These are phyloP conservation scores for Trissonchulus sp. DNA, from an alignment of 2,888 invertebrate genomes.

Conservation along the genomic window DNA sequence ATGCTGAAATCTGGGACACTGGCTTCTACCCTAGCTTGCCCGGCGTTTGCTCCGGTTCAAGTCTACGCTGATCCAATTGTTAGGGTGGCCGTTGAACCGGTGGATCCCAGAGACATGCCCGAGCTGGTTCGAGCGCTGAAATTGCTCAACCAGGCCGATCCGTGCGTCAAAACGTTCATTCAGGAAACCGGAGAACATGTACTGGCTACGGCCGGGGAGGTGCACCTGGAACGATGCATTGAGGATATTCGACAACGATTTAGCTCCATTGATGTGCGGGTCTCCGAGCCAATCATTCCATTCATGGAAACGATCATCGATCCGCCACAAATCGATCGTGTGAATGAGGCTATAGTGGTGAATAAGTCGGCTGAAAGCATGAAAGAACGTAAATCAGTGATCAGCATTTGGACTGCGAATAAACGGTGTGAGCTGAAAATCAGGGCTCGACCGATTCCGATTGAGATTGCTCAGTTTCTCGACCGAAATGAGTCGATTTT, in stretches of 20 bases:
- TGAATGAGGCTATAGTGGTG: slow-evolving; percentile 70
- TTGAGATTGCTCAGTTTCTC: slow-evolving; percentile 64
- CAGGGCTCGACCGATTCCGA: slow-evolving; percentile 70
- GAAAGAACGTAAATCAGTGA: slow-evolving; percentile 52
- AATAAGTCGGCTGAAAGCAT: slow-evolving; percentile 57
- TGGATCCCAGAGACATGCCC: slow-evolving; percentile 29
- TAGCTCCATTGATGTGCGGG: slow-evolving; percentile 63
- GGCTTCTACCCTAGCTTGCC: slow-evolving; percentile 71
- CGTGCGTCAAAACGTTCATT: slow-evolving; percentile 66
- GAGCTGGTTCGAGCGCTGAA: slow-evolving; percentile 62
- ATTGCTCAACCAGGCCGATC: slow-evolving; percentile 84
- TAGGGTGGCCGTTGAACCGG: slow-evolving; percentile 83
- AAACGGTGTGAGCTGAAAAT: slow-evolving; percentile 67
- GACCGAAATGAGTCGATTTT: slow-evolving; percentile 67
- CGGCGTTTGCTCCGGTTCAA: slow-evolving; percentile 73
- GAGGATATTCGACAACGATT: slow-evolving; percentile 71
- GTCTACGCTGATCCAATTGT: slow-evolving; percentile 73
- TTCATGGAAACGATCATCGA: slow-evolving; percentile 85
- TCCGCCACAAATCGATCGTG: slow-evolving; percentile 73
- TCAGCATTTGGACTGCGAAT: slow-evolving; percentile 63
- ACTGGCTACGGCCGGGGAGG: slow-evolving; percentile 87
- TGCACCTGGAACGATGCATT: slow-evolving; percentile 89
- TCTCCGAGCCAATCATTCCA: slow-evolving; percentile 90
- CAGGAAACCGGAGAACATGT: slow-evolving; percentile 90
- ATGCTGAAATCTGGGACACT: slow-evolving; percentile 80